phyloP scores from a whole-genome alignment of 2,113 vertebrate genomes.

The Microcebus griseorufus region DNA sequence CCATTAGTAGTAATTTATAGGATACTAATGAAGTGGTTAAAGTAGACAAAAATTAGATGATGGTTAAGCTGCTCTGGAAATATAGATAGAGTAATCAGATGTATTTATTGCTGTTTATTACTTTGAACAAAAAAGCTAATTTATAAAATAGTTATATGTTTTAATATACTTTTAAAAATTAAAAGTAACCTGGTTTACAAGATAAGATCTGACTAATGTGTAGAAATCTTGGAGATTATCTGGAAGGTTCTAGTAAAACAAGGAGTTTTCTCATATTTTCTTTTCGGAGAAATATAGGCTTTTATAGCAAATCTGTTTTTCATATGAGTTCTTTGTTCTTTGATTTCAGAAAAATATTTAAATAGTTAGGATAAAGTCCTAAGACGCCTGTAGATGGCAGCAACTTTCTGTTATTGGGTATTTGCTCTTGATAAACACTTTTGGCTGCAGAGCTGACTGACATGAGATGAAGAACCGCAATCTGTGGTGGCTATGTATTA shows the following conservation, averaged over 20 bases:
- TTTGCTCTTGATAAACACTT: neutral
- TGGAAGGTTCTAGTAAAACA: neutral
- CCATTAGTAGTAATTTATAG: neutral
- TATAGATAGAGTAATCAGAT: neutral
- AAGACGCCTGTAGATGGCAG: conserved; percentile 83
- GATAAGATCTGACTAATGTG: neutral
- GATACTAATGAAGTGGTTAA: neutral
- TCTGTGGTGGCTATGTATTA: neutral
- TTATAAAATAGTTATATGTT: neutral
- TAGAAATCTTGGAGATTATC: neutral
- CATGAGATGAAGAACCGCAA: neutral
- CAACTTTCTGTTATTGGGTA: conserved; percentile 63
- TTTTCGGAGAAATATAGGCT: neutral
- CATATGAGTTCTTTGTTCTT: neutral
- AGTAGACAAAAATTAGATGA: neutral
- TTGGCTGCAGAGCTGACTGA: neutral
- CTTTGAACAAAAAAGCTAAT: neutral
- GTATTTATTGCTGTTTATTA: neutral
- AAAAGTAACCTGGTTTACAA: neutral
- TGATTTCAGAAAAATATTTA: neutral
- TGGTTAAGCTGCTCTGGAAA: neutral
- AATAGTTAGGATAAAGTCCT: neutral
- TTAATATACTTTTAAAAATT: neutral
- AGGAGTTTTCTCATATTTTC: neutral
- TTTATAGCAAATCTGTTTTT: neutral